Evolutionary conservation across 2,113 vertebrate species (phyloP).

Genomic region (Oreochromis spilurus): DNA sequence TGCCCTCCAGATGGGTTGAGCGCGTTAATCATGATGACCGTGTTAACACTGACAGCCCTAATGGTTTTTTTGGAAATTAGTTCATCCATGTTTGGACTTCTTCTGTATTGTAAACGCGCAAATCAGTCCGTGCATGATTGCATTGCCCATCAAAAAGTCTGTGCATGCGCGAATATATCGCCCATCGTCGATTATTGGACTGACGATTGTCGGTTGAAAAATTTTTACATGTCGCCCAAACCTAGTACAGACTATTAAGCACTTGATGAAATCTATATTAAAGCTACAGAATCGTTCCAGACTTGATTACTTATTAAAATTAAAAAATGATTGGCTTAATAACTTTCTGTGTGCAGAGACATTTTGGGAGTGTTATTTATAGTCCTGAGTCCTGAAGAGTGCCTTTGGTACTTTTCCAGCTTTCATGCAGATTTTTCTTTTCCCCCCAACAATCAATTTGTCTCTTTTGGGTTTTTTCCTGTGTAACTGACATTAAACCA

Average conservation of each 20-base stretch:
- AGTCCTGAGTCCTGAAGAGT: neutral
- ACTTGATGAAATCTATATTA: neutral
- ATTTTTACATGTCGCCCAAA: rapidly evolving
- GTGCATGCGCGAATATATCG: too few species aligned
- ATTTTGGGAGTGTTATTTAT: neutral
- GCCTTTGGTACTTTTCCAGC: neutral
- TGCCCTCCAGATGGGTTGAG: too few species aligned
- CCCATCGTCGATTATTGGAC: too few species aligned
- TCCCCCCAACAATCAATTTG: rapidly evolving
- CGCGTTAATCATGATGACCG: too few species aligned
- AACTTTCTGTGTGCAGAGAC: neutral
- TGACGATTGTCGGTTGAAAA: too few species aligned
- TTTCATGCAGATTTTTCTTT: rapidly evolving
- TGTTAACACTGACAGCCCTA: too few species aligned
- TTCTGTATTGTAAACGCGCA: too few species aligned
- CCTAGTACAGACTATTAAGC: neutral
- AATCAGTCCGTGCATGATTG: too few species aligned
- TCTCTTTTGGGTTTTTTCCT: neutral
- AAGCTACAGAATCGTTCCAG: neutral
- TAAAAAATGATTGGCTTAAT: neutral
- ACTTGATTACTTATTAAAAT: neutral
- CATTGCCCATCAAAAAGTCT: too few species aligned
- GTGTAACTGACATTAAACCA: neutral
- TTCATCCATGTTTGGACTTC: too few species aligned
- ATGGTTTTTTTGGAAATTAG: too few species aligned